Conservation (phyloP, 2,888 invertebrate genomes). For the Phaonia tiefii region DNA sequence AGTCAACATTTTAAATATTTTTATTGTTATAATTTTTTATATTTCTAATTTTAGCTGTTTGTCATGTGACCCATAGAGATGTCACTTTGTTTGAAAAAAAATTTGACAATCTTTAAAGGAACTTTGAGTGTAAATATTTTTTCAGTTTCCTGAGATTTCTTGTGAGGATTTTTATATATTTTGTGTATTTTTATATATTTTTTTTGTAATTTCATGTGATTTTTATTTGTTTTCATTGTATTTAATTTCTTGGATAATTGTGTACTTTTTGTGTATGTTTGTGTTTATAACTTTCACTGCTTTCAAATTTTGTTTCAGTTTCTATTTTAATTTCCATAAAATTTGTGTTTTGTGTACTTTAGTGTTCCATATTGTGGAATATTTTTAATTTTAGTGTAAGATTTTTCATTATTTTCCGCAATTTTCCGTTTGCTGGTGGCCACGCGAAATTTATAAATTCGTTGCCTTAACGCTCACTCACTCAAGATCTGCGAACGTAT, state of each 20-base stretch:
- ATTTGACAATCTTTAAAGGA: not conserved
- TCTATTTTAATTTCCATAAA: not conserved
- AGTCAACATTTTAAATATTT: not conserved
- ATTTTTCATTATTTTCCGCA: constrained; percentile 28
- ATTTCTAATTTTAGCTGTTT: not conserved
- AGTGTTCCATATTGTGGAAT: constrained; percentile 9
- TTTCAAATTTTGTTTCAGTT: not conserved
- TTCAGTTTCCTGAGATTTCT: constrained; percentile 3
- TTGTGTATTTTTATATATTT: constrained; percentile 1
- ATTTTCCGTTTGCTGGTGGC: constrained; percentile 35
- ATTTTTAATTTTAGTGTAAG: constrained; percentile 25
- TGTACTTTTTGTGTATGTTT: constrained; percentile 38
- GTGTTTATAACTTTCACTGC: constrained; percentile 16
- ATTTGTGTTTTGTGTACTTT: constrained; percentile 21
- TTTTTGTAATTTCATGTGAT: constrained; percentile 1
- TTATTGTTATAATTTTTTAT: not conserved
- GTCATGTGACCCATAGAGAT: not conserved
- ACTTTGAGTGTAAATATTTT: constrained; percentile 12
- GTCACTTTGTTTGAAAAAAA: constrained; percentile 14
- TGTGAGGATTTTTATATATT: constrained; percentile 29
- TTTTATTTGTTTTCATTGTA: constrained; percentile 18
- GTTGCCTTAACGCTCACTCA: constrained; percentile 65
- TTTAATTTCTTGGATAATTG: too few species aligned
- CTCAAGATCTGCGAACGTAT: constrained; percentile 66
- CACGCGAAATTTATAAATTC: constrained; percentile 55